Percentiles rank a stretch among this genome's conserved stretches.
Conservation (phyloP, 2,797 vertebrate genomes). For the Esox lucius region DNA sequence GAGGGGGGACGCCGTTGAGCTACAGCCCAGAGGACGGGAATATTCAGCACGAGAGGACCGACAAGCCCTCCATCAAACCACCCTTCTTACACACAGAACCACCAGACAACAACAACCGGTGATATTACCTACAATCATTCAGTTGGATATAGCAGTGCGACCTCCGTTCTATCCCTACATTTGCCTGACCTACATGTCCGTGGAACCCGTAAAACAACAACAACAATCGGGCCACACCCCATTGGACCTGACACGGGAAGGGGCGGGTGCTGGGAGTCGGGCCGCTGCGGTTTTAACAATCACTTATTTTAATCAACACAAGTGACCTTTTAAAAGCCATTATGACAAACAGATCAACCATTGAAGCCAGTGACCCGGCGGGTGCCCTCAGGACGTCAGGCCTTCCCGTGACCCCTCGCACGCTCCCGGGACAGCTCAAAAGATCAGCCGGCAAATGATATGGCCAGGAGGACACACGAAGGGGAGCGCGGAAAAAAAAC, state of each 20-base stretch:
- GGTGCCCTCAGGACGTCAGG: constrained; percentile 48
- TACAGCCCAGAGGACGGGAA: background rate
- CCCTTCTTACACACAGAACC: background rate
- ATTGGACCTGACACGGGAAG: constrained; percentile 44
- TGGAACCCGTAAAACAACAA: constrained; percentile 41
- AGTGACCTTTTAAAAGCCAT: constrained; percentile 74
- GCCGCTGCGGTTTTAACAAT: constrained; percentile 53
- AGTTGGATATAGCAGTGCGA: background rate
- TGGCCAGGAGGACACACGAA: background rate
- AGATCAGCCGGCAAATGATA: constrained; percentile 7
- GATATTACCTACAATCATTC: background rate
- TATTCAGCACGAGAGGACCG: background rate
- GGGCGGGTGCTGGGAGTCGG: constrained; percentile 18
- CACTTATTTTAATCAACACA: constrained; percentile 72
- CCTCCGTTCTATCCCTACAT: constrained; percentile 39
- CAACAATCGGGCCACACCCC: constrained; percentile 48
- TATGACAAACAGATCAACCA: constrained; percentile 71
- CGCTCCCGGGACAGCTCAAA: background rate
- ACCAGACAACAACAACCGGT: background rate
- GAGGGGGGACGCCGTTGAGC: background rate
- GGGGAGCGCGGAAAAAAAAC: too few species aligned
- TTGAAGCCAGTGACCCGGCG: constrained; percentile 62
- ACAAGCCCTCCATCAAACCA: background rate
- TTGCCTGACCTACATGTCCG: constrained; percentile 50
- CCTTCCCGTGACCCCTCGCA: background rate